Evolutionary conservation across 2,888 invertebrate genomes (phyloP), one percentile per base, ranked within the genome.

Genomic region (Thecocarcelia acutangulata): DNA sequence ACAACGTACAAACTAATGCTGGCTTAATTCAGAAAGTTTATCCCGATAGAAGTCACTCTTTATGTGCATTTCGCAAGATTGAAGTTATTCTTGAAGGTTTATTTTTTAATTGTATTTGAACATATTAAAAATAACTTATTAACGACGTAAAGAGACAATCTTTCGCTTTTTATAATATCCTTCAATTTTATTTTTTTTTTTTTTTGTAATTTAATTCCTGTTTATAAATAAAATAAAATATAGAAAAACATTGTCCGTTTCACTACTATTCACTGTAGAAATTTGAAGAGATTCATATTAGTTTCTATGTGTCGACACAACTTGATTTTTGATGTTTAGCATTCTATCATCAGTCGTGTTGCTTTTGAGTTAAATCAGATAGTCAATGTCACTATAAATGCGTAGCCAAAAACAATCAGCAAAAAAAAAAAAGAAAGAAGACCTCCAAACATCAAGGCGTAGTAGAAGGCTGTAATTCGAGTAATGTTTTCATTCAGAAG

Each of bases 341-440:
- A 61, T 44, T 44, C 61, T 15, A 11, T 48, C 48, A 19, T 15
- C 1, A 28, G 19, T 48, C 9, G 64, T 17, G 50, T 13, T n/a
- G 17, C n/a, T 17, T 40, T 50, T 37, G 6, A 64, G n/a, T 48
- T 19, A 33, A 64, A n/a, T 50, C 37, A 40, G 17, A 48, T 12
- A 13, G 24, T 66, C 40, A 66, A 52, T 66, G 40, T 13, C 21
- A 33, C 40, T 15, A 40, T 8, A 13, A n/a, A 11, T 64, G 46
- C 46, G 63, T 63, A 6, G 46, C 44, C 17, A 64, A 19, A 64
- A 11, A 44, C 19, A 54, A 42, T 33, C 8, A 33, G 9, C 5
- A 33, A 33, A 33, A 33, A 66, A 24, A 42, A 42, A 52, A 4
- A 17, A 17, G 56, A 44, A 44, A 5, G 0, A 11, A 21, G 15